Conservation (phyloP, 1,140 invertebrate genomes). For the Megathymus violae region DNA sequence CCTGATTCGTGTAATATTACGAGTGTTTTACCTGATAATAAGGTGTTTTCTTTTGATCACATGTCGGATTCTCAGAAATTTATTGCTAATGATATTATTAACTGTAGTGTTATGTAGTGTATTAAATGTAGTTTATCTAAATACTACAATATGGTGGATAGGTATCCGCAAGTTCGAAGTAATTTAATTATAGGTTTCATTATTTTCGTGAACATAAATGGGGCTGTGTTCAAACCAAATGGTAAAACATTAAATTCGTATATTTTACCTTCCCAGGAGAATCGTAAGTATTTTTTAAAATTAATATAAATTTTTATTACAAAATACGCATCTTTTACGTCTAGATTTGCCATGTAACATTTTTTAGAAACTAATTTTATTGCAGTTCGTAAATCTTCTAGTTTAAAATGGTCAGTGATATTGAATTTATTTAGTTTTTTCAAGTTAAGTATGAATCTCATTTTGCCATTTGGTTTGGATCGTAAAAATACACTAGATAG, state of each 20-base stretch:
- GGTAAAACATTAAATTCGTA: background rate
- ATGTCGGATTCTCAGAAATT: background rate
- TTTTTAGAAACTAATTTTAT: slow-evolving; percentile 25
- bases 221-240: no score
- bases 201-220: no score
- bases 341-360: slow-evolving; percentile 19
- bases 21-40: background rate
- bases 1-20: no score
- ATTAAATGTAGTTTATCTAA: no score
- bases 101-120: no score
- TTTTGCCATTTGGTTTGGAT: slow-evolving; percentile 4
- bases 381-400: slow-evolving; percentile 36
- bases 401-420: slow-evolving; percentile 35
- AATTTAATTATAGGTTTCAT: no score
- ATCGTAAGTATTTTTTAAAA: background rate
- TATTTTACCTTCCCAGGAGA: background rate
- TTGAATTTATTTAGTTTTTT: no score
- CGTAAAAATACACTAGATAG: background rate
- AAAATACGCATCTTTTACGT: slow-evolving; percentile 30
- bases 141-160: no score
- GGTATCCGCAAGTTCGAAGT: no score
- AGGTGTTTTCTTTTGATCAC: no score
- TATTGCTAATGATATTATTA: background rate
- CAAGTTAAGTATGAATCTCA: background rate
- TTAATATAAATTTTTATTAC: background rate